Evolutionary conservation across 2,797 vertebrate genomes (phyloP).

Genomic region (Sebastes vulpes): DNA sequence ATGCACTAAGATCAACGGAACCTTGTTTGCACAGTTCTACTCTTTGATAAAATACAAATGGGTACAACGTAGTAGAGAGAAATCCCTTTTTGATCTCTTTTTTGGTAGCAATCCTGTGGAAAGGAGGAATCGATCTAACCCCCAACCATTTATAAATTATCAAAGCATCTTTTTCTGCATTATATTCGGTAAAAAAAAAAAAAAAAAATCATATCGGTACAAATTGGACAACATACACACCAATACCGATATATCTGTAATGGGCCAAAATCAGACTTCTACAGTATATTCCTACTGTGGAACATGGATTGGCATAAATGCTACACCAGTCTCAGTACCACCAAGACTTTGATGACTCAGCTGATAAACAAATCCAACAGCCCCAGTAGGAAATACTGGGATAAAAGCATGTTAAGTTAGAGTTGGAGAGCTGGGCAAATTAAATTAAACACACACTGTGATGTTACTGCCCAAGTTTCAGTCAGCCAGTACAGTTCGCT

Average conservation of each 20-base stretch:
- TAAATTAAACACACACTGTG: constrained; percentile 33
- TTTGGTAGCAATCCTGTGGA: neutral
- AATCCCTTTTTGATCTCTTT: neutral
- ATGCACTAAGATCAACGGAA: neutral
- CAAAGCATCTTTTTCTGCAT: neutral
- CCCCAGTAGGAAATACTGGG: constrained; percentile 28
- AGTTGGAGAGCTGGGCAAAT: constrained; percentile 23
- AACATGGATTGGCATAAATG: constrained; percentile 35
- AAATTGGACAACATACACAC: neutral
- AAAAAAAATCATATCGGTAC: neutral
- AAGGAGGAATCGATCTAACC: neutral
- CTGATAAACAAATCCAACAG: constrained; percentile 44
- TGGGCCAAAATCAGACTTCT: neutral
- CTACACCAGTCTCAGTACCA: neutral
- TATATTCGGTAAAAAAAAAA: neutral
- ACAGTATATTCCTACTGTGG: neutral
- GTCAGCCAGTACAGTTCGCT: constrained; percentile 3
- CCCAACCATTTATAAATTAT: neutral
- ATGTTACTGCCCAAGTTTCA: constrained; percentile 15
- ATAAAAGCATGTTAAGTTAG: constrained; percentile 38
- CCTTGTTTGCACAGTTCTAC: neutral
- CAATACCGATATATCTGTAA: neutral
- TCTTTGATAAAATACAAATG: neutral
- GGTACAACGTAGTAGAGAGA: neutral
- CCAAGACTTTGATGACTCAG: constrained; percentile 36